Evolutionary conservation across 2,113 vertebrate genomes (phyloP).

Genomic region (Burhinus oedicnemus): DNA sequence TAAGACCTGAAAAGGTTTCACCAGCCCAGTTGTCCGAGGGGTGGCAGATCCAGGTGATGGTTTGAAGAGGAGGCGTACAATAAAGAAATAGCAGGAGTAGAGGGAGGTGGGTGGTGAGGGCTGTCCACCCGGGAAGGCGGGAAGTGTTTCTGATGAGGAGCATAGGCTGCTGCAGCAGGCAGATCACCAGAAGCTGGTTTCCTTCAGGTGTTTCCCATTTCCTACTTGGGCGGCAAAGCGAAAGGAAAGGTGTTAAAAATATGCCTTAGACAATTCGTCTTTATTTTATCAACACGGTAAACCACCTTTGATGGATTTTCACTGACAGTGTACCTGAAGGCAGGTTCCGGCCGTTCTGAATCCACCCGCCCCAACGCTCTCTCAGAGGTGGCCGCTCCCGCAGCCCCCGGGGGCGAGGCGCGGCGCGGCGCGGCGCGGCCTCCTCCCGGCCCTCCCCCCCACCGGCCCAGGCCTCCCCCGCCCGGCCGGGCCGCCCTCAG

Average conservation of each 20-base stretch:
- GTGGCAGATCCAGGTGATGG: fast-evolving
- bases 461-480: too few species aligned
- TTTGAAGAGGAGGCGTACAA: fast-evolving
- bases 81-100: fast-evolving
- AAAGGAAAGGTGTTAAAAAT: not conserved
- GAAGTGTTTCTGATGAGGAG: fast-evolving
- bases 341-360: not conserved
- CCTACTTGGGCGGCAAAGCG: too few species aligned
- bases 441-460: too few species aligned
- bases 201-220: not conserved
- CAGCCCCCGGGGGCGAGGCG: too few species aligned
- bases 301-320: fast-evolving
- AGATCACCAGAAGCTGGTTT: too few species aligned
- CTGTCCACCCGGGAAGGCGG: fast-evolving
- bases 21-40: fast-evolving
- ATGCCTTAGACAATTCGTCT: not conserved
- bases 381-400: not conserved
- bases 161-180: fast-evolving
- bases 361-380: too few species aligned
- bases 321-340: fast-evolving
- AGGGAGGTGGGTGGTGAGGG: fast-evolving
- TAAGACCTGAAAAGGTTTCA: not conserved
- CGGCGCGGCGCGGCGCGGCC: not conserved
- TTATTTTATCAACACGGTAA: not conserved
- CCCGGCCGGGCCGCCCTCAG: not conserved